Evolutionary conservation across 2,888 invertebrate genomes (phyloP).

Genomic region (Allacma fusca): DNA sequence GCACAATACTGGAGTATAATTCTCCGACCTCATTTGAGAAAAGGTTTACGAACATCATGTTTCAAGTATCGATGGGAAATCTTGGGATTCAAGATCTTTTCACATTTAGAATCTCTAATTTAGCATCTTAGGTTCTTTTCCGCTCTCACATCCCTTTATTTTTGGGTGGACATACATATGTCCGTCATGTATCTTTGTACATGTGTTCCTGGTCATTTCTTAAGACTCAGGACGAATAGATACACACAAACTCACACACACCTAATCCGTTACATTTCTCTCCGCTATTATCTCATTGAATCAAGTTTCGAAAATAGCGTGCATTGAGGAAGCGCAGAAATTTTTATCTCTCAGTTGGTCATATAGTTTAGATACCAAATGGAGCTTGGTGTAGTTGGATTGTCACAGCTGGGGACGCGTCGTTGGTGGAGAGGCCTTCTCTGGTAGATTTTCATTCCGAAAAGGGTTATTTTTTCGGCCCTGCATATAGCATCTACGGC

Average conservation of each 20-base stretch:
- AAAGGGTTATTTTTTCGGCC: neutral
- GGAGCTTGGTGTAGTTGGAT: neutral
- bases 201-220: no score
- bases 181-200: no score
- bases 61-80: neutral
- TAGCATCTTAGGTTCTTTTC: no score
- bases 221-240: no score
- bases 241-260: no score
- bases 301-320: no score
- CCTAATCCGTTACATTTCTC: no score
- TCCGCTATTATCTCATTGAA: no score
- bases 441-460: neutral
- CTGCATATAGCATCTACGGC: neutral
- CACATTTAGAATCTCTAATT: no score
- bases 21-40: neutral
- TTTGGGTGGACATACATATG: no score
- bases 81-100: neutral
- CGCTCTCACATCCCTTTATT: no score
- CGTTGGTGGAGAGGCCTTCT: neutral
- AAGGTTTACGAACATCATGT: neutral
- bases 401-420: neutral
- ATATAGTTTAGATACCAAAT: neutral
- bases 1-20: no score
- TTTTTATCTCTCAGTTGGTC: neutral
- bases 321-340: conserved; percentile 10